These are phyloP conservation scores for Psilanteris sp. DNA, from an alignment of 1,140 invertebrate species.

Conservation along the genomic window DNA sequence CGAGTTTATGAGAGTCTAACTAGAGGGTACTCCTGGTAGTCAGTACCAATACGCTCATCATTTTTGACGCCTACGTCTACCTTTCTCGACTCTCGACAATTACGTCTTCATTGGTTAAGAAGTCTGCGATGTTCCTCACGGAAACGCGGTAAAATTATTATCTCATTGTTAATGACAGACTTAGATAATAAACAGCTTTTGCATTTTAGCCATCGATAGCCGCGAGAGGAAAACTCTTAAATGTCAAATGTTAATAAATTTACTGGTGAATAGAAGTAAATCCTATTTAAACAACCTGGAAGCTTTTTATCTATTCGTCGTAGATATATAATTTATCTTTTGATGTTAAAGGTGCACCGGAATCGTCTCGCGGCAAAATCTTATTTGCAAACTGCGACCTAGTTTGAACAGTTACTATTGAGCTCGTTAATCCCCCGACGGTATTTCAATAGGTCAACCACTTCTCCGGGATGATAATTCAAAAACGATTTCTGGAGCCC, in stretches of 20 bases:
- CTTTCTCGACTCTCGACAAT: conserved; percentile 33
- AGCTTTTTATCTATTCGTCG: conserved; percentile 6
- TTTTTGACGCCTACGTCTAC: conserved; percentile 65
- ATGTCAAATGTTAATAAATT: conserved; percentile 5
- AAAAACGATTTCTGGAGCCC: conserved; percentile 58
- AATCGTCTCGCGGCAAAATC: conserved; percentile 62
- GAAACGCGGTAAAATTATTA: too few relatives aligned
- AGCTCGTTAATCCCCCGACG: conserved; percentile 57
- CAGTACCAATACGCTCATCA: conserved; percentile 56
- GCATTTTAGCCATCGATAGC: too few relatives aligned
- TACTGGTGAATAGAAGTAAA: conserved; percentile 4
- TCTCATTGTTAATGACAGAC: too few relatives aligned
- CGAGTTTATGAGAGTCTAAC: conserved; percentile 75
- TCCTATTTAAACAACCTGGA: conserved; percentile 10
- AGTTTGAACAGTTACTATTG: conserved; percentile 61
- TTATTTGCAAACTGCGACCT: conserved; percentile 70
- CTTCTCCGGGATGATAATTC: conserved; percentile 65
- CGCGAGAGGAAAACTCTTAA: too few relatives aligned
- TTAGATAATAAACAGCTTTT: too few relatives aligned
- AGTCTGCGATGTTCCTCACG: too few relatives aligned
- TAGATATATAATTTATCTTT: conserved; percentile 7
- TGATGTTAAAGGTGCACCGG: conserved; percentile 12
- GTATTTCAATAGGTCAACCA: conserved; percentile 69
- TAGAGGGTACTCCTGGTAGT: conserved; percentile 71
- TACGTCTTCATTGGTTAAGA: conserved; percentile 64